phyloP scores from a whole-genome alignment of 64 coral and sea anemone species.

The Exaiptasia diaphana region DNA sequence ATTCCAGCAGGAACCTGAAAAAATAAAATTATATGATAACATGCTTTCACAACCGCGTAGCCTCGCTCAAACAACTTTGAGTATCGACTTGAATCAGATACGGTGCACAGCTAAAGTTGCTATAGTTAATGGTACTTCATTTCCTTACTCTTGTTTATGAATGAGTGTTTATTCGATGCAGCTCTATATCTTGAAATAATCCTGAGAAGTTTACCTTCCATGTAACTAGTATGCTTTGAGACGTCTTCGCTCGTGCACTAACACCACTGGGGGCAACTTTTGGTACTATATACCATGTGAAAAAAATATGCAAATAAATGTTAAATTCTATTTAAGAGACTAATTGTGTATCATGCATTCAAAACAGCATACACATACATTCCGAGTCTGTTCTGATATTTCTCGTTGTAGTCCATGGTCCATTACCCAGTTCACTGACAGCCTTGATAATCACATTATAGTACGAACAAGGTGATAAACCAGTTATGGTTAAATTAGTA shows the following conservation, averaged over 20 bases:
- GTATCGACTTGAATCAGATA: background rate
- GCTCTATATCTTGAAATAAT: too few species aligned
- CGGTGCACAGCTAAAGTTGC: background rate
- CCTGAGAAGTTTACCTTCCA: slow-evolving; percentile 40
- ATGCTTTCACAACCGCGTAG: too few species aligned
- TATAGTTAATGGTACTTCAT: background rate
- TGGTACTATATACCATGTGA: slow-evolving; percentile 8
- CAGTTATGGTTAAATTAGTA: background rate
- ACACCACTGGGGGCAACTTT: background rate
- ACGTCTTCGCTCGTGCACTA: background rate
- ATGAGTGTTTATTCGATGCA: background rate
- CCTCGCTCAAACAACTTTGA: too few species aligned
- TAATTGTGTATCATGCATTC: background rate
- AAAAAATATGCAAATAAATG: background rate
- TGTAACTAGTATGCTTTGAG: slow-evolving; percentile 12
- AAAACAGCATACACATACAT: background rate
- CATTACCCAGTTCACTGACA: slow-evolving; percentile 23
- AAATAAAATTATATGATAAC: background rate
- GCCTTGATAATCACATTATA: slow-evolving; percentile 34
- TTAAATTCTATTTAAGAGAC: background rate
- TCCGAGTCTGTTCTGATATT: slow-evolving; percentile 43
- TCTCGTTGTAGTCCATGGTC: slow-evolving; percentile 1
- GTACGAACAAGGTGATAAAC: slow-evolving; percentile 14
- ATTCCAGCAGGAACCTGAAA: background rate
- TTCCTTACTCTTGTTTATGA: background rate